These are phyloP conservation scores for Pegea sp. DNA, from an alignment of 23 tunicate species.

Conservation along the genomic window DNA sequence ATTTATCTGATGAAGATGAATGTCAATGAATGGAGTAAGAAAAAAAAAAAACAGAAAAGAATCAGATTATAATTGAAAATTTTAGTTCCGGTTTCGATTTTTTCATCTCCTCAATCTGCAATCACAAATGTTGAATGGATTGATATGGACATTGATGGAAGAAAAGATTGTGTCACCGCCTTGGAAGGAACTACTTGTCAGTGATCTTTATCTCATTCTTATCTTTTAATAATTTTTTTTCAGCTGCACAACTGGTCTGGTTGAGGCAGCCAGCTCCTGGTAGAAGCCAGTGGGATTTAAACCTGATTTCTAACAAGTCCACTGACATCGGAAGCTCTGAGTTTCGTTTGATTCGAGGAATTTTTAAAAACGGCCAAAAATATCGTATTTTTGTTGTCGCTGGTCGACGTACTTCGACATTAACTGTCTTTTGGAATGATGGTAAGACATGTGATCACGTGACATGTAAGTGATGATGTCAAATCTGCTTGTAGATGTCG, in stretches of 20 bases:
- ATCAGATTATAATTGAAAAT: too few species aligned
- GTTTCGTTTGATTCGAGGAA: constrained; percentile 32
- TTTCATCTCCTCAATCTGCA: too few species aligned
- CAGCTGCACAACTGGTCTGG: constrained; percentile 61
- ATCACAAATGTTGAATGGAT: constrained; percentile 87
- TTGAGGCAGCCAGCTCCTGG: constrained; percentile 47
- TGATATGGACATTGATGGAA: constrained; percentile 81
- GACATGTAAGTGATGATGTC: not conserved
- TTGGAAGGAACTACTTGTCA: constrained; percentile 29
- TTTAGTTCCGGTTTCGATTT: too few species aligned
- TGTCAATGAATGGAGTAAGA: constrained; percentile 6
- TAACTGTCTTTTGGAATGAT: constrained; percentile 62
- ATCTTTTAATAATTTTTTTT: not conserved
- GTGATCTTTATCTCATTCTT: constrained; percentile 1
- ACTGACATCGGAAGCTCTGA: constrained; percentile 76
- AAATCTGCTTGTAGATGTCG: constrained; percentile 13
- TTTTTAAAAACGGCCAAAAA: not conserved
- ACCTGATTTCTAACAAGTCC: constrained; percentile 15
- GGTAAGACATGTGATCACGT: constrained; percentile 12
- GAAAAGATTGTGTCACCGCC: constrained; percentile 57
- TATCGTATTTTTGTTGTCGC: constrained; percentile 31
- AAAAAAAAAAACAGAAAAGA: too few species aligned
- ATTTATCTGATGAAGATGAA: constrained; percentile 65
- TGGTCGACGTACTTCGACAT: constrained; percentile 36
- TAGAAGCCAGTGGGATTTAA: constrained; percentile 23